Percentiles rank a stretch among this genome's conserved stretches.
Evolutionary conservation across 1,140 invertebrate genomes (phyloP).

Genomic region (Drosophila lacteicornis): DNA sequence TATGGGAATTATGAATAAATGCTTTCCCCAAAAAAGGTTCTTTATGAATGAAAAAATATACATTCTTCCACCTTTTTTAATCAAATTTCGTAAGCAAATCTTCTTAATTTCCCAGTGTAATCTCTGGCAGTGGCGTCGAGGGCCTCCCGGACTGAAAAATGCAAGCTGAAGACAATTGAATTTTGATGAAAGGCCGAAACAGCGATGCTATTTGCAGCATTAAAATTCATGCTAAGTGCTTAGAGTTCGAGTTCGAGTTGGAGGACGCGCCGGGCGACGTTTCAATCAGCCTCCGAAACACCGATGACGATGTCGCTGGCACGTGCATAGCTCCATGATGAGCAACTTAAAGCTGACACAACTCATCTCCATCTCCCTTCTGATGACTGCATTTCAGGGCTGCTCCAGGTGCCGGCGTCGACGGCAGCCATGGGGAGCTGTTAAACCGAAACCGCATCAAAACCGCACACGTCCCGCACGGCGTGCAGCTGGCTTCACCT

Average conservation of each 20-base stretch:
- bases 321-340: slow-evolving; percentile 67
- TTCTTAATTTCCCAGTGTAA: background rate
- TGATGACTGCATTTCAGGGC: slow-evolving; percentile 56
- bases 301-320: slow-evolving; percentile 31
- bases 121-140: slow-evolving; percentile 59
- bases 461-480: slow-evolving; percentile 79
- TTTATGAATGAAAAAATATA: too few relatives aligned
- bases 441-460: slow-evolving; percentile 74
- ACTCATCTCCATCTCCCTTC: slow-evolving; percentile 38
- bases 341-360: slow-evolving; percentile 75
- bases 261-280: slow-evolving; percentile 7
- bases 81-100: background rate
- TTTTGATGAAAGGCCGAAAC: slow-evolving; percentile 72
- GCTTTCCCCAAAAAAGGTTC: too few relatives aligned
- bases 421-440: slow-evolving; percentile 50
- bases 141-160: slow-evolving; percentile 20
- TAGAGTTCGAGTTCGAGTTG: slow-evolving; percentile 7
- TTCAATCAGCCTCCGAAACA: slow-evolving; percentile 61
- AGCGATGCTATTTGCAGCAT: slow-evolving; percentile 20
- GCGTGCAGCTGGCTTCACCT: slow-evolving; percentile 53
- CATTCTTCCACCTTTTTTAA: background rate
- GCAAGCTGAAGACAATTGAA: slow-evolving; percentile 75
- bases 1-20: too few relatives aligned
- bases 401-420: slow-evolving; percentile 26
- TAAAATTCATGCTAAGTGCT: slow-evolving; percentile 65